Conservation (phyloP, 2,113 vertebrate genomes). For the Oreotragus oreotragus region DNA sequence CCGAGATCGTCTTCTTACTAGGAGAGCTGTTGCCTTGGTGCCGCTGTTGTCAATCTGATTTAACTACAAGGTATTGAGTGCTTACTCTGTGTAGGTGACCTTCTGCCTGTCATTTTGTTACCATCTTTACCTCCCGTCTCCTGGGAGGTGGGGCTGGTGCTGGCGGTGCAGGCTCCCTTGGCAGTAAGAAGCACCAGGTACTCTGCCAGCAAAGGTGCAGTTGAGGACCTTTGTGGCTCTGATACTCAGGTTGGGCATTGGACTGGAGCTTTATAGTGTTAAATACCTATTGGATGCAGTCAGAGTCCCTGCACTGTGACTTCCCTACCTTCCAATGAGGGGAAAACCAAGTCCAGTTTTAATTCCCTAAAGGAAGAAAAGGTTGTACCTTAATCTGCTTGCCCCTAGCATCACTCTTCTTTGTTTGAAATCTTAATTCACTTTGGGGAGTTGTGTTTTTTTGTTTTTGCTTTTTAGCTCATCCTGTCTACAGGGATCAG, state of each 20-base stretch:
- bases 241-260: neutral
- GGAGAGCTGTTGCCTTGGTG: neutral
- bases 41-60: neutral
- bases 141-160: neutral
- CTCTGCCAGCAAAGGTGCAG: neutral
- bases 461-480: neutral
- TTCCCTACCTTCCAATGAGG: neutral
- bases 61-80: too few species aligned
- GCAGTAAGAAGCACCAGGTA: neutral
- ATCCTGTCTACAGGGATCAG: neutral
- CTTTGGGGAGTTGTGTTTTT: neutral
- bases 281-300: neutral
- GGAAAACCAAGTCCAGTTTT: neutral
- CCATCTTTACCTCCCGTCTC: neutral
- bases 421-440: conserved; percentile 5
- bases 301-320: neutral
- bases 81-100: too few species aligned
- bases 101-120: neutral
- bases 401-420: neutral
- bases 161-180: rapidly evolving
- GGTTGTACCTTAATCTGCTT: neutral
- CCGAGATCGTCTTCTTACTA: neutral
- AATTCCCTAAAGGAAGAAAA: neutral
- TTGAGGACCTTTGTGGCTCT: neutral
- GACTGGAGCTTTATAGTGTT: neutral